Evolutionary conservation across 2,113 vertebrate genomes (phyloP).

Genomic region (Himantopus leucocephalus): DNA sequence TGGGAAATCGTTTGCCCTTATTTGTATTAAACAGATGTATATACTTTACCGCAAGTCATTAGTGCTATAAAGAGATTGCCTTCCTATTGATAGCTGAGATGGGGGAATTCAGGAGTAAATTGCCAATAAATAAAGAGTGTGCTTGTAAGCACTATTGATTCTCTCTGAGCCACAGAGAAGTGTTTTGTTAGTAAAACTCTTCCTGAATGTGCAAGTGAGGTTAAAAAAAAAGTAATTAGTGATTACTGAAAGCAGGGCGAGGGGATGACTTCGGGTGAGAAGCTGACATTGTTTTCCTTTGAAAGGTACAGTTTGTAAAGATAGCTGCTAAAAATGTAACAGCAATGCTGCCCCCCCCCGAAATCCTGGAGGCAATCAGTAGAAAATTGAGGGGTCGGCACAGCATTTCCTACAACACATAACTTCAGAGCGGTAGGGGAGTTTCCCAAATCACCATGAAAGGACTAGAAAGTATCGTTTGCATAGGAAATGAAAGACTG

Average conservation of each 20-base stretch:
- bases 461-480: neutral
- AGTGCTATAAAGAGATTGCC: conserved; percentile 56
- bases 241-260: neutral
- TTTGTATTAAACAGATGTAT: conserved; percentile 65
- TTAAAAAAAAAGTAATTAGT: neutral
- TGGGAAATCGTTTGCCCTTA: conserved; percentile 60
- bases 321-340: neutral
- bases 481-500: neutral
- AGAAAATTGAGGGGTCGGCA: neutral
- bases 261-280: neutral
- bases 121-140: conserved; percentile 64
- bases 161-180: neutral
- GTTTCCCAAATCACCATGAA: neutral
- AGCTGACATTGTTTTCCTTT: neutral
- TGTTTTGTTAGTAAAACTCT: conserved; percentile 55
- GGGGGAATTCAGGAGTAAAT: conserved; percentile 31
- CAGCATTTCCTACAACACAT: neutral
- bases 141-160: conserved; percentile 63
- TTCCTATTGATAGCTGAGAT: conserved; percentile 44
- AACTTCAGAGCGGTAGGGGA: neutral
- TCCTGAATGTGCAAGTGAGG: conserved; percentile 27
- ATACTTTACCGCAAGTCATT: conserved; percentile 64
- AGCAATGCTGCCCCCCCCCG: neutral
- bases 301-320: neutral
- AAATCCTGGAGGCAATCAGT: neutral